Percentiles rank a stretch among this genome's conserved stretches.
These are phyloP conservation scores for Picus viridis DNA, from an alignment of 2,797 vertebrate species.

Conservation along the genomic window DNA sequence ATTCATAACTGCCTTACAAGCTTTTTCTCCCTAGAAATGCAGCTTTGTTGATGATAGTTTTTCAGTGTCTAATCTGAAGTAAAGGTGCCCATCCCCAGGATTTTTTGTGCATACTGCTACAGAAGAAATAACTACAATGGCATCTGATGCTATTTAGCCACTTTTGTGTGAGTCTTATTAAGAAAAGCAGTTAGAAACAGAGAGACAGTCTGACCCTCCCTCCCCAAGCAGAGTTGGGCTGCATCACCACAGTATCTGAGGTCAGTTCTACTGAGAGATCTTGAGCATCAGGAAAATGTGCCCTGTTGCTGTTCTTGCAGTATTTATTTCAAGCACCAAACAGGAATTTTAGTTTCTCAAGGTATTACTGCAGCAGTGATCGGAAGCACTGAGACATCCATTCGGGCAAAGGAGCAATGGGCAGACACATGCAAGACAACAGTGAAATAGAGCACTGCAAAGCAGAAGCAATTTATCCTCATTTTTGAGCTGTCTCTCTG, in stretches of 20 bases:
- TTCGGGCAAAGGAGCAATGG: not conserved
- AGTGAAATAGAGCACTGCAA: not conserved
- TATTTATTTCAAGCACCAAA: not conserved
- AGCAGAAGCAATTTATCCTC: constrained; percentile 31
- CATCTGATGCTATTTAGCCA: not conserved
- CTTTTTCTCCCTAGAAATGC: not conserved
- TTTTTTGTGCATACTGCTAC: not conserved
- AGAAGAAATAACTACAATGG: not conserved
- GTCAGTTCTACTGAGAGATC: not conserved
- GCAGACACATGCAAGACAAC: not conserved
- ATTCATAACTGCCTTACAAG: not conserved
- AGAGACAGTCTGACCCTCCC: not conserved
- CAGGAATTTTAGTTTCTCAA: not conserved
- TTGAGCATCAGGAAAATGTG: fast-evolving
- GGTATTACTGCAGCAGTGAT: not conserved
- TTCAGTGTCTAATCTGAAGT: not conserved
- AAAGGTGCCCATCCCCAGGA: not conserved
- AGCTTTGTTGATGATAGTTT: not conserved
- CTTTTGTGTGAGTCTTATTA: not conserved
- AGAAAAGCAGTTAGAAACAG: not conserved
- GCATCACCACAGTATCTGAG: not conserved
- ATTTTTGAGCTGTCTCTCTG: not conserved
- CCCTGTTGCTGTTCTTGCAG: not conserved
- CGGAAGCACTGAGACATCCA: not conserved
- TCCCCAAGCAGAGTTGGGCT: not conserved